phyloP scores from a whole-genome alignment of 2,797 vertebrate species.

The Acipenser transmontanus region DNA sequence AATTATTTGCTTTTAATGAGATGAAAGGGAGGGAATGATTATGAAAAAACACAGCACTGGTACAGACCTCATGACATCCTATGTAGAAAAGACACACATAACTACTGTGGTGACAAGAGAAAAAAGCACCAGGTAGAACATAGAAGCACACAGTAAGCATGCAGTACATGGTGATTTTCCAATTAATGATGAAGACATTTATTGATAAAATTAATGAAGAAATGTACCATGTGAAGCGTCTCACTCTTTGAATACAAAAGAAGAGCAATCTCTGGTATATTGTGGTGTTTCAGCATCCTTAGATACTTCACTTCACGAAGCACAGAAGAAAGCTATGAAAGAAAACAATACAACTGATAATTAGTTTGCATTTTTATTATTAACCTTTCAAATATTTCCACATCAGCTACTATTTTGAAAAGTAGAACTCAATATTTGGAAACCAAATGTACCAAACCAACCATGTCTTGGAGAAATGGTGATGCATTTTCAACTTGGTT shows the following conservation, averaged over 20 bases:
- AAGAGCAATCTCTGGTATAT: constrained; percentile 55
- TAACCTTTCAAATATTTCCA: constrained; percentile 1
- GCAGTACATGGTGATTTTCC: too few relatives aligned
- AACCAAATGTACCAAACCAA: neutral
- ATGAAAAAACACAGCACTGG: too few relatives aligned
- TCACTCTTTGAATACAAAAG: constrained; percentile 57
- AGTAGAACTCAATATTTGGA: neutral
- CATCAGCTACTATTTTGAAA: constrained; percentile 14
- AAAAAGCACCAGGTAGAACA: too few relatives aligned
- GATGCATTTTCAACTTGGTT: too few relatives aligned
- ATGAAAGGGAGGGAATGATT: too few relatives aligned
- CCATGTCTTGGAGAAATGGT: too few relatives aligned
- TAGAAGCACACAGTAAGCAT: too few relatives aligned
- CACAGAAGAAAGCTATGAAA: constrained; percentile 55
- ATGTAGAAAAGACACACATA: too few relatives aligned
- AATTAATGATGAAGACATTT: too few relatives aligned
- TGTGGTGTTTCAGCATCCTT: constrained; percentile 54
- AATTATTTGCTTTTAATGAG: too few relatives aligned
- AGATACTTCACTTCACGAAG: constrained; percentile 64
- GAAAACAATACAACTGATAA: neutral
- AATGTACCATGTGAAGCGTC: constrained; percentile 55
- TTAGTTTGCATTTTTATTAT: neutral
- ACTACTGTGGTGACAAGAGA: too few relatives aligned
- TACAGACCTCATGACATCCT: too few relatives aligned
- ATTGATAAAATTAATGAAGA: neutral